Percentiles rank a stretch among this genome's conserved stretches.
phyloP scores from a whole-genome alignment of 2,113 vertebrate genomes.

The Psophia crepitans region DNA sequence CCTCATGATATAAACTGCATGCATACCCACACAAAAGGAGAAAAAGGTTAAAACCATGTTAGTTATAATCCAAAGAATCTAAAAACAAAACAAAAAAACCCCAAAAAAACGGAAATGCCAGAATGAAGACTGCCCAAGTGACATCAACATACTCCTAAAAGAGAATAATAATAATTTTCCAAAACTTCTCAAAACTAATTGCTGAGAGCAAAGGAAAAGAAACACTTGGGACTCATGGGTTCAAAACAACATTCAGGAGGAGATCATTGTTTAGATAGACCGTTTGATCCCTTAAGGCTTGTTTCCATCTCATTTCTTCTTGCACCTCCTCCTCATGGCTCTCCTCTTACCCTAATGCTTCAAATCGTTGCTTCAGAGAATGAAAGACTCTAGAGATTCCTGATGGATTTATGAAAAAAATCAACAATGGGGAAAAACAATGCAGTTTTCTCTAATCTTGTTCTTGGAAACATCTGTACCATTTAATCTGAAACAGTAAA shows the following conservation, averaged over 20 bases:
- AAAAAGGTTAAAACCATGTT: background rate
- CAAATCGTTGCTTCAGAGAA: slow-evolving; percentile 29
- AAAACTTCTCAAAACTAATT: background rate
- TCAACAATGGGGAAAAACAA: slow-evolving; percentile 32
- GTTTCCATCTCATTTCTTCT: slow-evolving; percentile 26
- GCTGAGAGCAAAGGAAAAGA: background rate
- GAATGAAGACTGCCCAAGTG: background rate
- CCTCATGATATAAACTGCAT: background rate
- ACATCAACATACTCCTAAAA: background rate
- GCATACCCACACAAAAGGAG: background rate
- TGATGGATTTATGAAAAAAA: background rate
- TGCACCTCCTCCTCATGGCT: background rate
- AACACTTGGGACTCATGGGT: background rate
- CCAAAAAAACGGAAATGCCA: background rate
- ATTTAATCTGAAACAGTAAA: slow-evolving; percentile 59
- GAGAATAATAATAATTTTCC: background rate
- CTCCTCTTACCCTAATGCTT: slow-evolving; percentile 1
- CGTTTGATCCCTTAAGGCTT: background rate
- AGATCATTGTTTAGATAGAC: background rate
- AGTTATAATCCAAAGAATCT: background rate
- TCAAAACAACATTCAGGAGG: background rate
- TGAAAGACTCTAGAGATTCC: slow-evolving; percentile 6
- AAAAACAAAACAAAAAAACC: background rate
- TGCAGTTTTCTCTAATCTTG: slow-evolving; percentile 16
- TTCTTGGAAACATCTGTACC: slow-evolving; percentile 44